Base-by-base conservation (phyloP, 2,113 vertebrate species). In the Herpailurus yagouaroundi region DNA sequence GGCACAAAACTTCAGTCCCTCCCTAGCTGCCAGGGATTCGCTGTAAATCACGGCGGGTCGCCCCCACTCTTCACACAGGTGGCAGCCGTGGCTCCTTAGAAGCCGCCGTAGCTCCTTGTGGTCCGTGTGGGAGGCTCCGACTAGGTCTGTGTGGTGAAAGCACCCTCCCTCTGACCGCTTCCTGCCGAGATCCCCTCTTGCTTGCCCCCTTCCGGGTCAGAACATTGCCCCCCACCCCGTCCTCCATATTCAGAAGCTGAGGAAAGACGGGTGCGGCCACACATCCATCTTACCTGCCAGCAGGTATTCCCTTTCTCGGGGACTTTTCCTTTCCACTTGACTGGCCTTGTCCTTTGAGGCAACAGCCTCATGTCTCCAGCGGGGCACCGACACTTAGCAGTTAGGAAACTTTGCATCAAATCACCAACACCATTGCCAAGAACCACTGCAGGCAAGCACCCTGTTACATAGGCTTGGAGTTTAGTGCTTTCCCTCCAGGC, bases 231-330 rank as follows among this genome's bases (percentile, higher is more conserved):
- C 8, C 38, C 50, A 14, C 13, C 8, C 38, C 50, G 11, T 11
- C 60, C 73, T 71, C 52, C 69, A 1, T 7, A 5, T 27, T 19
- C 57, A 76, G 84, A 31, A 83, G 77, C 68, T 1, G 0, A 45
- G 21, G 76, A 29, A 31, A 36, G 82, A 73, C 10, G 14, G 41
- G 27, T 1, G 1, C 4, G 63, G 82, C 41, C n/a, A 16, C 10
- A 4, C 3, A 0, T 1, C 6, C 11, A 2, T 25, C 31, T 4
- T 27, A 13, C 18, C 55, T 64, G 41, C 41, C 16, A 3, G 1
- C 8, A 1, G 15, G 0, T 0, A 0, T 18, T 31, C n/a, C n/a
- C 23, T 88, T 38, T 41, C 64, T 63, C 29, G 4, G 5, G 63
- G 73, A 25, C 50, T 55, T 27, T 16, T 18, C 29, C 50, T 80